Conservation (phyloP, 2,797 vertebrate genomes). For the Rhinatrema bivittatum region DNA sequence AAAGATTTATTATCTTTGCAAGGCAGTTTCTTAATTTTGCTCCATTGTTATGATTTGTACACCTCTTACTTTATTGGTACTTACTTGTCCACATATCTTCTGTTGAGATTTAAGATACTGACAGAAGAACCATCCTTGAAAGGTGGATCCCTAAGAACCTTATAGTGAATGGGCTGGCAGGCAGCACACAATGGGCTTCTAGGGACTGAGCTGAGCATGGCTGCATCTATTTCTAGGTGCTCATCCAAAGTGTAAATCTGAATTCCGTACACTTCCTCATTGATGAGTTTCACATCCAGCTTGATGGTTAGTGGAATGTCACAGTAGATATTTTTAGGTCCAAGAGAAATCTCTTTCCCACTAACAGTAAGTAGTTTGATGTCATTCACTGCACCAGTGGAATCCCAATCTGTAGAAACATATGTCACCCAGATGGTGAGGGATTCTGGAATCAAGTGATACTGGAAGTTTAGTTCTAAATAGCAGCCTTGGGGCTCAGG, state of each 20-base stretch:
- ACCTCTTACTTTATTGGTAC: too few species aligned
- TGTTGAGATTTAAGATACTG: slow-evolving; percentile 63
- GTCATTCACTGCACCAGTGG: slow-evolving; percentile 84
- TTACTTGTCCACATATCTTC: slow-evolving; percentile 85
- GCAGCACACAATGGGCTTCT: slow-evolving; percentile 62
- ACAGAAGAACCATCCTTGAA: slow-evolving; percentile 63
- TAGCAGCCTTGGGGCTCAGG: slow-evolving; percentile 87
- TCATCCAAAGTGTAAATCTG: slow-evolving; percentile 96
- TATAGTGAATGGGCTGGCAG: slow-evolving; percentile 79
- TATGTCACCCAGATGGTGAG: slow-evolving; percentile 94
- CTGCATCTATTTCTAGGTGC: slow-evolving; percentile 89
- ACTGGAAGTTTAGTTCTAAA: slow-evolving; percentile 83
- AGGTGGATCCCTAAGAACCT: slow-evolving; percentile 75
- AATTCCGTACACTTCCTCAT: slow-evolving; percentile 79
- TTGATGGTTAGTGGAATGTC: slow-evolving; percentile 85
- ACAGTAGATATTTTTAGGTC: slow-evolving; percentile 89
- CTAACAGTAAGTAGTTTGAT: slow-evolving; percentile 77
- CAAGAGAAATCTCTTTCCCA: slow-evolving; percentile 82
- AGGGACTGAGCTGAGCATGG: slow-evolving; percentile 78
- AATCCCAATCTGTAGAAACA: slow-evolving; percentile 79
- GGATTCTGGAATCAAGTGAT: slow-evolving; percentile 79
- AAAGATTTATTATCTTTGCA: too few species aligned
- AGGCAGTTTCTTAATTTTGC: neutral
- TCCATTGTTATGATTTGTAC: neutral
- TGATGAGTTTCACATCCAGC: slow-evolving; percentile 62